These are phyloP conservation scores for Strigops habroptila DNA, from an alignment of 2,113 vertebrate genomes.

Conservation along the genomic window DNA sequence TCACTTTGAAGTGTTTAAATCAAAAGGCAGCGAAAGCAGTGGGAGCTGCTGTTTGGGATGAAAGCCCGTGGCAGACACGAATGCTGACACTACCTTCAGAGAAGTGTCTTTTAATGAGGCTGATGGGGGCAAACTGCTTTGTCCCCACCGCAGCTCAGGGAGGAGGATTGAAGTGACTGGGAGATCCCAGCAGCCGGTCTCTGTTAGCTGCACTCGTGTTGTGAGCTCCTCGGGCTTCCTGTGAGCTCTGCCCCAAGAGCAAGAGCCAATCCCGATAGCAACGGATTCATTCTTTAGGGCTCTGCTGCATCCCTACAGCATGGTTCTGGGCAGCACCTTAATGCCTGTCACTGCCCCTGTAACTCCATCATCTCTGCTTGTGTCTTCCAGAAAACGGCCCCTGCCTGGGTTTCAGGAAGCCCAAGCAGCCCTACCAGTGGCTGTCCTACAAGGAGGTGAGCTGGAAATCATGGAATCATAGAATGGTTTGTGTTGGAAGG, in stretches of 20 bases:
- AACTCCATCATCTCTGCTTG: background rate
- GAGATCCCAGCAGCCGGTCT: rapidly evolving
- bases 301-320: rapidly evolving
- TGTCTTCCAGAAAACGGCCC: constrained; percentile 86
- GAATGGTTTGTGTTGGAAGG: background rate
- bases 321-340: background rate
- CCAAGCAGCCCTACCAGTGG: constrained; percentile 95
- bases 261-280: background rate
- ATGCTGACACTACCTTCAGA: background rate
- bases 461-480: background rate
- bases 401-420: constrained; percentile 91
- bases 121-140: background rate
- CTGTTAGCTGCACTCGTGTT: background rate
- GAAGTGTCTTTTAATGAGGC: background rate
- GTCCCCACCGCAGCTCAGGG: background rate
- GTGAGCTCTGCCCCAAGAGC: background rate
- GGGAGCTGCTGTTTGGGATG: background rate
- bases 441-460: constrained; percentile 95
- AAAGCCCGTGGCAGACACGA: background rate
- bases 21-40: background rate
- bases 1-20: background rate
- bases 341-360: background rate
- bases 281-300: background rate
- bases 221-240: background rate
- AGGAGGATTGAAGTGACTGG: background rate